phyloP scores from a whole-genome alignment of 2,113 vertebrate genomes.

The Brachyhypopomus gauderio region DNA sequence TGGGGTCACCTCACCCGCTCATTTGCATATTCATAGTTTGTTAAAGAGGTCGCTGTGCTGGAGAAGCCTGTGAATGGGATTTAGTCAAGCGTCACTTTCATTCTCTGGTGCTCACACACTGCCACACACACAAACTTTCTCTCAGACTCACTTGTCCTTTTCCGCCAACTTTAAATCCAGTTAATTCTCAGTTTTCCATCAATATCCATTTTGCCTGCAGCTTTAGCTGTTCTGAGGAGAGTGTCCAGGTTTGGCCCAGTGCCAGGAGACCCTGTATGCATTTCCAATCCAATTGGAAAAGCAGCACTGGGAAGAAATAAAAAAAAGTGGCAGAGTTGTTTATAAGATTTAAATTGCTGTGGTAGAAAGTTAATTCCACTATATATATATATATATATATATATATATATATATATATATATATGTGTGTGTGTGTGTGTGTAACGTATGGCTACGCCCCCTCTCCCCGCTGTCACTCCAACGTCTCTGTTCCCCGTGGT shows the following conservation, averaged over 20 bases:
- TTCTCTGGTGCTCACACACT: constrained; percentile 9
- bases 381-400: background rate
- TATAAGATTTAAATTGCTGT: background rate
- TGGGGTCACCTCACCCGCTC: constrained; percentile 43
- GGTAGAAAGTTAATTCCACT: background rate
- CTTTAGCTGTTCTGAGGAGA: constrained; percentile 42
- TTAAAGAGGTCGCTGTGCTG: constrained; percentile 22
- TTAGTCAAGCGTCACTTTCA: constrained; percentile 47
- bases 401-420: too few relatives aligned
- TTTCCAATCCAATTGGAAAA: constrained; percentile 30
- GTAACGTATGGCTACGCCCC: too few relatives aligned
- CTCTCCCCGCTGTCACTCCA: too few relatives aligned
- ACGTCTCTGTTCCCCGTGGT: too few relatives aligned
- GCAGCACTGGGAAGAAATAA: background rate
- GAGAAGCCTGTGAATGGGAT: constrained; percentile 52
- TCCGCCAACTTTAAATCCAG: constrained; percentile 60
- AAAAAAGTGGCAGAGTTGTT: background rate
- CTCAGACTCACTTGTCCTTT: constrained; percentile 52
- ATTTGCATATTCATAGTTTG: constrained; percentile 64
- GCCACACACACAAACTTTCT: constrained; percentile 28
- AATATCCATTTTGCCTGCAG: constrained; percentile 56
- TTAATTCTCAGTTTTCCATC: constrained; percentile 60
- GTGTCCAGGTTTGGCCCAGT: constrained; percentile 26
- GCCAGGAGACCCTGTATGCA: constrained; percentile 29
- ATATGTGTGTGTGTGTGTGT: too few relatives aligned